Evolutionary conservation across 2,113 vertebrate species (phyloP), one percentile per base, ranked within the genome.

Genomic region (human): DNA sequence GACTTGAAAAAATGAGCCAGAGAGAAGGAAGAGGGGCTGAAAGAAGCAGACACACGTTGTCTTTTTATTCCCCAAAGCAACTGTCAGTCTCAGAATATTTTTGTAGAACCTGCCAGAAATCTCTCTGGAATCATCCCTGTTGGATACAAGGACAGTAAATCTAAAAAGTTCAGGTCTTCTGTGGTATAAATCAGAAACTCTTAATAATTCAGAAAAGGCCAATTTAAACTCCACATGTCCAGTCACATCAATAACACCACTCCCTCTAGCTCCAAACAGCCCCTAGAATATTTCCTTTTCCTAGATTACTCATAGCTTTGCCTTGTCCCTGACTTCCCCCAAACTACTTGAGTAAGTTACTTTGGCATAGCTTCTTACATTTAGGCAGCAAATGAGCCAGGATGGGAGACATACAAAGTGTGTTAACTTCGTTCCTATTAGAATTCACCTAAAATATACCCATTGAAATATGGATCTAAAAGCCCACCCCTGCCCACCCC

Each of bases 1-100:
- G 94, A 95, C 97, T 98, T 92, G 90, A 98, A 98, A 96, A 86
- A 96, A 95, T 95, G 82, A 96, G 35, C 93, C 98, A 90, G 96
- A 98, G 83, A 95, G 83, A 97, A 88, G 66, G 20, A 90, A 95
- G 89, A 50, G 1, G 20, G 87, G 8, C 30, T 23, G 8, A 68
- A 91, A 40, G 82, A 90, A 84, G 8, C n/a, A 97, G 72, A 79
- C 64, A 93, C 86, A 68, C 55, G 45, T 90, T 92, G 40, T 93
- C 83, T 90, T 90, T 98, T 96, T 80, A 93, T 92, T 94, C 81
- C 83, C 94, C 72, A 90, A 95, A 97, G 59, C 90, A 84, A 97
- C 84, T 96, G 76, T 95, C 64, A 94, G 30, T 94, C 92, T 96
- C 59, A 80, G 78, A 92, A 93, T 87, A 85, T 94, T 96, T 96